These are phyloP conservation scores for Drosophila vallismaia DNA, from an alignment of 2,888 invertebrate genomes.

Conservation along the genomic window DNA sequence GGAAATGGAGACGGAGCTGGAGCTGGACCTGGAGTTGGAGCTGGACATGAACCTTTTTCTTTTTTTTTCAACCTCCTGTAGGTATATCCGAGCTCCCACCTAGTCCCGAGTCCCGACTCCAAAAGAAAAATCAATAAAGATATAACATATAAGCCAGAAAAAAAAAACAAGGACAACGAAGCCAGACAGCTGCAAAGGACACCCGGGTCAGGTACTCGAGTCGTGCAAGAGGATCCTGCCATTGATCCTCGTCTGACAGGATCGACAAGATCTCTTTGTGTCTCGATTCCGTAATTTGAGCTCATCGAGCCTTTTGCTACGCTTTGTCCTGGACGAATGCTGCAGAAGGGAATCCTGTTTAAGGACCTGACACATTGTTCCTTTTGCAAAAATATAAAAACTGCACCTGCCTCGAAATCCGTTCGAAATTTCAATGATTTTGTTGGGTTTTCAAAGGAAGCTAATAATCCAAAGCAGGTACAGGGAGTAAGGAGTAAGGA, in stretches of 20 bases:
- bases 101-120: conserved; percentile 25
- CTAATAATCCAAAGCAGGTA: conserved; percentile 22
- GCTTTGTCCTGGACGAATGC: conserved; percentile 6
- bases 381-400: conserved; percentile 4
- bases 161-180: conserved; percentile 24
- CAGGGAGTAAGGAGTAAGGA: not conserved
- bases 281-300: conserved; percentile 45
- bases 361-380: conserved; percentile 32
- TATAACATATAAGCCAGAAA: not conserved
- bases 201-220: conserved; percentile 48
- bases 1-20: too few relatives aligned
- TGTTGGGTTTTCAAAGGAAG: conserved; percentile 2
- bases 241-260: conserved; percentile 21
- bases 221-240: conserved; percentile 33
- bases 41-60: conserved; percentile 8
- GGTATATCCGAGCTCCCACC: conserved; percentile 40
- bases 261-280: conserved; percentile 26
- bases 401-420: conserved; percentile 42
- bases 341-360: conserved; percentile 5
- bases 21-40: not conserved
- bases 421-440: conserved; percentile 24
- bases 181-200: conserved; percentile 44
- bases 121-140: conserved; percentile 60
- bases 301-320: not conserved
- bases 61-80: conserved; percentile 4